phyloP scores from a whole-genome alignment of 2,113 vertebrate species.

The Silurus asotus region DNA sequence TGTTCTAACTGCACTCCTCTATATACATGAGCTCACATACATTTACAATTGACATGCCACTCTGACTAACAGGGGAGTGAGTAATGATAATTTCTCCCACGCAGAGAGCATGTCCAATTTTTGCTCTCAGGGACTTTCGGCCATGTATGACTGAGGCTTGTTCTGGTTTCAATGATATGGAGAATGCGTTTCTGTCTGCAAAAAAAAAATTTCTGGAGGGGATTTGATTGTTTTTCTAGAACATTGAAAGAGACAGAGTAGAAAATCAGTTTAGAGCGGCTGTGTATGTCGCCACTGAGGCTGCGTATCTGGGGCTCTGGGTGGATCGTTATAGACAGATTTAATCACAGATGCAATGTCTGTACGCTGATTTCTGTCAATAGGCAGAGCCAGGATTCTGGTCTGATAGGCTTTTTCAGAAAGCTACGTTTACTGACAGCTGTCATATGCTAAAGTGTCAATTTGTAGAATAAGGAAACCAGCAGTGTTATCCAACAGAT shows the following conservation, averaged over 20 bases:
- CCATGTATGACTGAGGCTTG: neutral
- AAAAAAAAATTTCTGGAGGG: neutral
- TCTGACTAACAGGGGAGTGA: neutral
- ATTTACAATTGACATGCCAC: neutral
- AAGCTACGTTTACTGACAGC: neutral
- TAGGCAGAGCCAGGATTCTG: neutral
- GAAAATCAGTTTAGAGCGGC: neutral
- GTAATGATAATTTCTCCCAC: neutral
- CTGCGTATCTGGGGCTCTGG: constrained; percentile 9
- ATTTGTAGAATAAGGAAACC: neutral
- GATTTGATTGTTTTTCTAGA: constrained; percentile 4
- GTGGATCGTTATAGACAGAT: neutral
- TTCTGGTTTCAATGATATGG: neutral
- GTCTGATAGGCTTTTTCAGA: neutral
- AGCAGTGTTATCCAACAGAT: neutral
- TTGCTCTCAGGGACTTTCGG: neutral
- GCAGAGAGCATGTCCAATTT: neutral
- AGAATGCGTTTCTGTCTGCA: neutral
- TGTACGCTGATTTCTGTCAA: neutral
- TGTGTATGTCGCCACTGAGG: neutral
- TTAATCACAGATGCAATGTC: constrained; percentile 1
- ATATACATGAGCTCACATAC: neutral
- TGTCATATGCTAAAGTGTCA: neutral
- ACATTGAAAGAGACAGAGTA: neutral
- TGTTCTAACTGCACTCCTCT: neutral